Conservation (phyloP, 2,888 invertebrate species). For the Atherix ibis region DNA sequence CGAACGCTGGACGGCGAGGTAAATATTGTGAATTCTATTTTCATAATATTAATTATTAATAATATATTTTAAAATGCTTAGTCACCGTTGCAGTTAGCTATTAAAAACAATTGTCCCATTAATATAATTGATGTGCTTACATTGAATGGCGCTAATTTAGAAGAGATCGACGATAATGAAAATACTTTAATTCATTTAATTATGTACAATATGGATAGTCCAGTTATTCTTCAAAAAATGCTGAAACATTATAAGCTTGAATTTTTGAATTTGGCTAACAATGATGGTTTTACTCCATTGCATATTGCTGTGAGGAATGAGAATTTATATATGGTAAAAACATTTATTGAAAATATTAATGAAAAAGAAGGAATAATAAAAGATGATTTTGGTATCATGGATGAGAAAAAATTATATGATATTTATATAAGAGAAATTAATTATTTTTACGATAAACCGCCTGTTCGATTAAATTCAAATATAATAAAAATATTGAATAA, state of each 20-base stretch:
- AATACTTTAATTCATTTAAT: constrained; percentile 26
- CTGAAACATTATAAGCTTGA: constrained; percentile 19
- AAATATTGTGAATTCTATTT: constrained; percentile 4
- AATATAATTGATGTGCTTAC: constrained; percentile 18
- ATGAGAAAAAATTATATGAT: constrained; percentile 8
- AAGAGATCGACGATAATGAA: constrained; percentile 19
- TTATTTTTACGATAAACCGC: background rate
- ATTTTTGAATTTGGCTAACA: constrained; percentile 18
- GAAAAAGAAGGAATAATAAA: constrained; percentile 9
- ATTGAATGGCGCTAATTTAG: constrained; percentile 15
- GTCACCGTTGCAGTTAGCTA: constrained; percentile 14
- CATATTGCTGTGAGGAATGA: constrained; percentile 24
- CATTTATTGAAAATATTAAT: constrained; percentile 21
- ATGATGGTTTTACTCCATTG: constrained; percentile 24
- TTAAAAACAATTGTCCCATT: constrained; percentile 17
- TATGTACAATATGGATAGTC: constrained; percentile 16
- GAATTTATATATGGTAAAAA: constrained; percentile 20
- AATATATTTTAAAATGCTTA: constrained; percentile 1
- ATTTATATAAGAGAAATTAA: constrained; percentile 1
- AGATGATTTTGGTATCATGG: constrained; percentile 1
- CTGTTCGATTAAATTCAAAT: background rate
- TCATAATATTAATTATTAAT: background rate
- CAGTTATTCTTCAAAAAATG: constrained; percentile 17
- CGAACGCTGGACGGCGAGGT: constrained; percentile 10
- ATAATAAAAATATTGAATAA: constrained; percentile 21